phyloP scores from a whole-genome alignment of 2,888 invertebrate species.

The Capitulum mitella region DNA sequence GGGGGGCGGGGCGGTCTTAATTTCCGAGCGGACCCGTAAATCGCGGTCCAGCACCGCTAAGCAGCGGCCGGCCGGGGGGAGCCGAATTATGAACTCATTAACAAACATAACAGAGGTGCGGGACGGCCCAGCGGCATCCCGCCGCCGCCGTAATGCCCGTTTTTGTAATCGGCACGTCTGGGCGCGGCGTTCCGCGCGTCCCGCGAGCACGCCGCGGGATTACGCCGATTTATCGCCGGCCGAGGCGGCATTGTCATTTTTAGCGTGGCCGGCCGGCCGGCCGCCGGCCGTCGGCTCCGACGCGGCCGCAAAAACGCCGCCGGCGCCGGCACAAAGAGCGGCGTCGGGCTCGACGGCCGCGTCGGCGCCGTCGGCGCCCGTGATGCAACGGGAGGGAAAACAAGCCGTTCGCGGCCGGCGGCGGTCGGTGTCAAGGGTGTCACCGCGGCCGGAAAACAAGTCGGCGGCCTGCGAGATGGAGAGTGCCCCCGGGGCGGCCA shows the following conservation, averaged over 20 bases:
- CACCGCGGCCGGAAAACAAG: neutral
- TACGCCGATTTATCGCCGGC: neutral
- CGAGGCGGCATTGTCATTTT: slow-evolving; percentile 4
- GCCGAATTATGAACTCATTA: slow-evolving; percentile 14
- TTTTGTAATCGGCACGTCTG: neutral
- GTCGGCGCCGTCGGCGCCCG: neutral
- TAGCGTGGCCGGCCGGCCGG: neutral
- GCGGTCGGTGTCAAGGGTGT: neutral
- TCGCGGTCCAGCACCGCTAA: neutral
- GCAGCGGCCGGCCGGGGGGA: neutral
- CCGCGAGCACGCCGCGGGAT: neutral
- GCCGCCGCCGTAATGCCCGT: neutral
- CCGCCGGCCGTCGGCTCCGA: neutral
- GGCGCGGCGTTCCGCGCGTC: neutral
- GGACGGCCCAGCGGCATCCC: neutral
- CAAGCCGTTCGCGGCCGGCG: neutral
- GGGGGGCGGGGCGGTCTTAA: neutral
- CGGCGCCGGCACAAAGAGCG: neutral
- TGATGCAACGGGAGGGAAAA: neutral
- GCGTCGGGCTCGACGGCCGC: neutral
- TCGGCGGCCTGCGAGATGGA: neutral
- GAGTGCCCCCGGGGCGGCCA: neutral
- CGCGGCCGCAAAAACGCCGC: neutral
- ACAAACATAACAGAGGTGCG: neutral
- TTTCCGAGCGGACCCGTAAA: neutral